A percentile compares a stretch with the other conserved stretches of the same genome.
Conservation (phyloP, 1,140 invertebrate genomes). For the Aphelinus certus region DNA sequence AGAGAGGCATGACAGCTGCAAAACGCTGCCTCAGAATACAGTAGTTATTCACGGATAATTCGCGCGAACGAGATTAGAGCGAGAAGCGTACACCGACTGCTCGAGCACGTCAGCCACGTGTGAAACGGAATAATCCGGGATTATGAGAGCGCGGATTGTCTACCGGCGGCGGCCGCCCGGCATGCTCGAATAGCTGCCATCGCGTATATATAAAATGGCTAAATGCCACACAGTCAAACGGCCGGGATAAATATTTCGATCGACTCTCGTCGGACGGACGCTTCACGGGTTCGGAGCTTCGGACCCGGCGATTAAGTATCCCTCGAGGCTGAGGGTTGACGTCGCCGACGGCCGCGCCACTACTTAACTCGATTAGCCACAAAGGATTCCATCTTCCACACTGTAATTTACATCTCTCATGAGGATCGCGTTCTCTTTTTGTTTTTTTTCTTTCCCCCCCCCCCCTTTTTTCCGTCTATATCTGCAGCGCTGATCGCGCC, state of each 20-base stretch:
- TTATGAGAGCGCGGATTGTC: constrained; percentile 8
- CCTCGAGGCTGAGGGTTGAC: constrained; percentile 10
- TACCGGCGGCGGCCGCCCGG: neutral
- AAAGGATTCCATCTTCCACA: constrained; percentile 10
- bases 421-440: neutral
- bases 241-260: no score
- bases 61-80: constrained; percentile 14
- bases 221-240: neutral
- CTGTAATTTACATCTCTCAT: constrained; percentile 34
- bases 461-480: neutral
- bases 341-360: constrained; percentile 15
- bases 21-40: constrained; percentile 15
- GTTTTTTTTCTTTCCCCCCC: neutral
- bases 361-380: constrained; percentile 33
- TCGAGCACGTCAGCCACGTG: neutral
- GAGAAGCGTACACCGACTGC: constrained; percentile 6
- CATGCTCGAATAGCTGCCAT: neutral
- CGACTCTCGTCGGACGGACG: neutral
- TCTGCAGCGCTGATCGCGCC: no score
- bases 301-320: constrained; percentile 20
- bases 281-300: neutral
- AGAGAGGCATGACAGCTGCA: no score
- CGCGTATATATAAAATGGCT: neutral
- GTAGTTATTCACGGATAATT: constrained; percentile 27
- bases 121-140: constrained; percentile 30